Percentiles rank a stretch among this genome's conserved stretches.
Evolutionary conservation across 2,797 vertebrate species (phyloP).

Genomic region (Novumbra hubbsi): DNA sequence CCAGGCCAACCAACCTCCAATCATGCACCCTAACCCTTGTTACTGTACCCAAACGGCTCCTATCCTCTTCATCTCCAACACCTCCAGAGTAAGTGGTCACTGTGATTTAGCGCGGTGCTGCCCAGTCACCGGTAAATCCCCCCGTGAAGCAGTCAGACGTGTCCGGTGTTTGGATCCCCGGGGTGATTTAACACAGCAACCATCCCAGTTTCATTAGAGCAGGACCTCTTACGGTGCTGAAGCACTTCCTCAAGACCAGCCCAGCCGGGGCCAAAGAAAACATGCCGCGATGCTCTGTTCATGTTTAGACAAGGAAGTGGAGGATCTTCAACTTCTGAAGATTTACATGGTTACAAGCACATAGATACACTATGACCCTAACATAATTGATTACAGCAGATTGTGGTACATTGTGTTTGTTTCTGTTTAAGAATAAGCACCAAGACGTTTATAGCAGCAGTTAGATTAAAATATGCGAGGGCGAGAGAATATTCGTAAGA

Average conservation of each 20-base stretch:
- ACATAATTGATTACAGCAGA: not conserved
- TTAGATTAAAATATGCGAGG: too few species aligned
- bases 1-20: not conserved
- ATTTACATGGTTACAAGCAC: slow-evolving; percentile 5
- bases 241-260: not conserved
- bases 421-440: not conserved
- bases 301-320: not conserved
- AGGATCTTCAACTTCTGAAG: not conserved
- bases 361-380: not conserved
- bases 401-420: not conserved
- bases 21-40: not conserved
- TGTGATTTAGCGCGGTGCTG: slow-evolving; percentile 26
- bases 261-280: slow-evolving; percentile 28
- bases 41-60: not conserved
- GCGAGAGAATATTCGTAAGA: too few species aligned
- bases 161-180: not conserved
- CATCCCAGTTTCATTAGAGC: slow-evolving; percentile 28
- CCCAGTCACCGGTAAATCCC: slow-evolving; percentile 31
- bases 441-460: too few species aligned
- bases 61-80: not conserved
- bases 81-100: slow-evolving; percentile 16
- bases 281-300: not conserved
- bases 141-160: not conserved
- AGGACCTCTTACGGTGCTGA: not conserved
- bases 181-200: slow-evolving; percentile 24